Evolutionary conservation across 2,113 vertebrate genomes (phyloP).

Genomic region (Castor canadensis): DNA sequence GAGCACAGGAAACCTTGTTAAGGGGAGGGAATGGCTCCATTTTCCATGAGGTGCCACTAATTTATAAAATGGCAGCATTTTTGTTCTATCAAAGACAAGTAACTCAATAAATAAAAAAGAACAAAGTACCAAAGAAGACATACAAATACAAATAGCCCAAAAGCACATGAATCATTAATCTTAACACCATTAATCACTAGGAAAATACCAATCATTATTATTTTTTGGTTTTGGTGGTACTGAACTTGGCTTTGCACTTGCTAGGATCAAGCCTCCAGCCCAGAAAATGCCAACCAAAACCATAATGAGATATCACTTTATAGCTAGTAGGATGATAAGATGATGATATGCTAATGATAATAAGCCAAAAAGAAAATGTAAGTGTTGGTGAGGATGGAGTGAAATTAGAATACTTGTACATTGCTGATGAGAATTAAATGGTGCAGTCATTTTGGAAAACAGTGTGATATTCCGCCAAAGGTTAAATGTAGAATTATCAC

Average conservation of each 20-base stretch:
- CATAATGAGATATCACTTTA: too few relatives aligned
- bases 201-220: background rate
- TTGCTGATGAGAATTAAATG: background rate
- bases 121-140: background rate
- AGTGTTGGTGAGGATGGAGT: background rate
- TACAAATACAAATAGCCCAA: background rate
- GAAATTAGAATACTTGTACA: background rate
- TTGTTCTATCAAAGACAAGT: background rate
- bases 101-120: background rate
- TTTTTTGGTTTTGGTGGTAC: too few relatives aligned
- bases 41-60: too few relatives aligned
- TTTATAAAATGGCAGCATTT: too few relatives aligned
- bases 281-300: too few relatives aligned
- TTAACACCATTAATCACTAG: background rate
- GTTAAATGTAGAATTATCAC: background rate
- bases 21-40: too few relatives aligned
- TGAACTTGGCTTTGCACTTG: too few relatives aligned
- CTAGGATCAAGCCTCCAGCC: too few relatives aligned
- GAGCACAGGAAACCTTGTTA: too few relatives aligned
- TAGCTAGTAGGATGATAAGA: background rate
- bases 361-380: background rate
- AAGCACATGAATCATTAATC: background rate
- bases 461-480: background rate
- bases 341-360: background rate
- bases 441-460: background rate